Base-by-base conservation (phyloP, 2,113 vertebrate species). In the Crotalus viridis region DNA sequence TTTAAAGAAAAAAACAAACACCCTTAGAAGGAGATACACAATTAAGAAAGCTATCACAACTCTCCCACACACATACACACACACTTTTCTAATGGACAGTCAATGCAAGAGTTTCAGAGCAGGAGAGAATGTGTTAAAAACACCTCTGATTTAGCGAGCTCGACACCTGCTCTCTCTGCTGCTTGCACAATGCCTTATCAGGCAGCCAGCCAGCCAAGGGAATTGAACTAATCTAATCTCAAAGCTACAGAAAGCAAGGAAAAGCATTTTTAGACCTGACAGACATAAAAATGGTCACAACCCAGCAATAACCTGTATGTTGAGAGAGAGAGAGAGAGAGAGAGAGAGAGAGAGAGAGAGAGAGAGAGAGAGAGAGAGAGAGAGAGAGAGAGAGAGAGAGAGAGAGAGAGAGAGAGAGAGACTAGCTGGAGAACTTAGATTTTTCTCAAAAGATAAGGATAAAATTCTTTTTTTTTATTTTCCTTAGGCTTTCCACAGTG, bases 141-240 rank as follows among this genome's bases (percentile, higher is more conserved):
- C 64, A 93, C 88, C 89, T 93, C 90, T 86, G 74, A 59, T 93
- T 86, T 89, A 61, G 81, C 21, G 51, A 93, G 8, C 51, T 21
- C 48, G 61, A 52, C 87, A 88, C 51, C 87, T 55, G 51, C 61
- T 81, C 61, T 43, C 48, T 55, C 12, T 22, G 87, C 48, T 33
- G 28, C 28, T 92, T 91, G 93, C 51, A 89, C 48, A 91, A 89
- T 64, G 7, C 92, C 89, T 95, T 95, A 95, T 89, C 90, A 93
- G 21, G 85, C 3, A 52, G 91, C 21, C 85, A 52, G 91, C 24
- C 85, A 91, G 52, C 52, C 54, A 56, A 93, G 54, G 91, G 52
- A 95, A 85, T 55, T 86, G 3, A 85, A 88, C 91, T 91, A 94
- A 95, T 88, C 74, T 95, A 94, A 94, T 91, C 89, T 92, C 90